Evolutionary conservation across 2,888 invertebrate species (phyloP), one percentile per base, ranked within the genome.

Genomic region (Lumbricus terrestris): DNA sequence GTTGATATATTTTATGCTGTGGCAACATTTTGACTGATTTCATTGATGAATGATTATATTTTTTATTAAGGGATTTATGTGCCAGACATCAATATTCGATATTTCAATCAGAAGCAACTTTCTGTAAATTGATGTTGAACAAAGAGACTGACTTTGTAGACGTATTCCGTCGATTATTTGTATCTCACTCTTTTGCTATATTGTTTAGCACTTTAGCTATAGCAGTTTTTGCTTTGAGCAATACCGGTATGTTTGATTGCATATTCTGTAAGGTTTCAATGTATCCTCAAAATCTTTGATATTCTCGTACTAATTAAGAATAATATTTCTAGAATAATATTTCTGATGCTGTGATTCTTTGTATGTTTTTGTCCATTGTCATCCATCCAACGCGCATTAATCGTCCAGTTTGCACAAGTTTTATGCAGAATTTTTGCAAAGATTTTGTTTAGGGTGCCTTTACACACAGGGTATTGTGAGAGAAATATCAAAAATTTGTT

Each of bases 261-360:
- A n/a, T 69, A 69, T 69, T 69, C n/a, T 69, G n/a, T n/a, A 69
- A 69, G n/a, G 69, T 69, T 69, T 69, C n/a, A 69, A n/a, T 69
- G n/a, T 69, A 16, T 69, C 69, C 8, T 5, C 8, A 69, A n/a
- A n/a, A 69, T 69, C 29, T 13, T n/a, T 5, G 8, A 69, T 69
- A 69, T 69, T 69, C 69, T 69, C 8, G 29, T 54, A 54, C 23
- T 40, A 40, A 15, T 40, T 40, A 6, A 40, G 40, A 40, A 40
- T 15, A 40, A 40, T 40, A 40, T 40, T 40, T 40, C 40, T 40
- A 40, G 40, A 40, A 40, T 15, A 40, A 40, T 40, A 40, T 40
- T 40, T 40, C 40, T 40, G 6, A 40, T 40, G 8, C 47, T 47
- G 47, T 47, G 11, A 47, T 47, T 47, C 15, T 18, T 18, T 47